Base-by-base conservation (phyloP, 2,797 vertebrate species). In the Limosa lapponica region DNA sequence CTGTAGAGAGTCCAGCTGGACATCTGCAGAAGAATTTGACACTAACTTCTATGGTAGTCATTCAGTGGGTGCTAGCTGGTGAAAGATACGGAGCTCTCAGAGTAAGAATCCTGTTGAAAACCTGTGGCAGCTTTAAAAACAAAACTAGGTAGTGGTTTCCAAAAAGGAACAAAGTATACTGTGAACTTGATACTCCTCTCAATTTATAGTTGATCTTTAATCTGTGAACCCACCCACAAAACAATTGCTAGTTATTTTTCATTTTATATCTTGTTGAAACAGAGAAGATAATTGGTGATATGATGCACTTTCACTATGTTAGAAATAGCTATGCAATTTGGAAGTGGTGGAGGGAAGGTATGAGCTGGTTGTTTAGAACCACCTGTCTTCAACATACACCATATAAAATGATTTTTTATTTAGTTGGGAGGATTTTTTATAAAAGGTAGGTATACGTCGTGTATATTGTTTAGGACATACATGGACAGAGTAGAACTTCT, bases 101-200 rank as follows among this genome's bases (percentile, higher is more conserved):
- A 67, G 37, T 16, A 82, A 94, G 85, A 95, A 92, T 91, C 91
- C 74, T 73, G 75, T 85, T 96, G 94, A 95, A 95, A 97, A 95
- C 28, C n/a, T 52, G 32, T 34, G 46, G 65, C 90, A 96, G 91
- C 91, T 97, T 95, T 83, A 78, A 93, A 95, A 96, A 89, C 74
- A 95, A 96, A 95, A 95, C 17, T 32, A 80, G 81, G 83, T 85
- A 96, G 54, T 16, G 20, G 13, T 65, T 93, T 95, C 89, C 81
- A 87, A 82, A 95, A 87, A 78, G 41, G 61, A 95, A 59, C 51
- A 61, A 85, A 89, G 27, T 44, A n/a, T 75, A 87, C 37, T 71
- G 48, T 64, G 57, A 96, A 97, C 54, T 69, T 36, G 61, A 94
- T 94, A 96, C 74, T 51, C 64, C 22, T 71, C 48, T 91, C 61